Evolutionary conservation across 1,140 invertebrate species (phyloP).

Genomic region (Diploscapter pachys): DNA sequence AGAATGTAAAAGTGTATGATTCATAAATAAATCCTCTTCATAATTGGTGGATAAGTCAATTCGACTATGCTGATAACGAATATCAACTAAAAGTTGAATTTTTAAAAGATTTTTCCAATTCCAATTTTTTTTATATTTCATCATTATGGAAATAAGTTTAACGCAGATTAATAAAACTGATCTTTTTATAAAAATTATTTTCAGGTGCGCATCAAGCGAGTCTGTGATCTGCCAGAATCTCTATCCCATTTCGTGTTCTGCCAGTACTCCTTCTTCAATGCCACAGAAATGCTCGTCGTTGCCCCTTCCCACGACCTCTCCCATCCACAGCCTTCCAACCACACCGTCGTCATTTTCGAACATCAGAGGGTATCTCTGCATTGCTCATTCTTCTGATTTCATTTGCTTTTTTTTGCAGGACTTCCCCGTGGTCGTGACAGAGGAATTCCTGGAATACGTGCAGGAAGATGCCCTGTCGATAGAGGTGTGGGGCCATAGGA

Average conservation of each 20-base stretch:
- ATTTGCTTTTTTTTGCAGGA: constrained; percentile 63
- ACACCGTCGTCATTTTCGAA: constrained; percentile 68
- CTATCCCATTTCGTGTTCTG: constrained; percentile 96
- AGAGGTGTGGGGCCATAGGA: constrained; percentile 94
- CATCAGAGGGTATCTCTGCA: constrained; percentile 48
- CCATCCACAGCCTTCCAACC: constrained; percentile 63
- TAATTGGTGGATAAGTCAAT: too few species aligned
- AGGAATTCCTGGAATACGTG: constrained; percentile 93
- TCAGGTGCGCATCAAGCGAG: constrained; percentile 79
- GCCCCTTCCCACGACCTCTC: constrained; percentile 72
- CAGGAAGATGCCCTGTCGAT: constrained; percentile 89
- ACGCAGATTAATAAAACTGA: too few species aligned
- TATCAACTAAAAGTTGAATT: too few species aligned
- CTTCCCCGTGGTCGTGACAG: constrained; percentile 81
- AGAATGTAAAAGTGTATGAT: too few species aligned
- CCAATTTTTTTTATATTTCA: too few species aligned
- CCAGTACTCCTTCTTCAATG: constrained; percentile 83
- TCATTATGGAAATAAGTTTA: too few species aligned
- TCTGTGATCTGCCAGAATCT: constrained; percentile 82
- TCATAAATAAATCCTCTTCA: too few species aligned
- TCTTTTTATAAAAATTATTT: constrained; percentile 24
- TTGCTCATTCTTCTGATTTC: too few species aligned
- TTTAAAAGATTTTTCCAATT: too few species aligned
- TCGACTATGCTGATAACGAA: too few species aligned
- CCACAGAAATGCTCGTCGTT: constrained; percentile 76